These are phyloP conservation scores for Ganaspis sp. DNA, from an alignment of 1,140 invertebrate species.

Conservation along the genomic window DNA sequence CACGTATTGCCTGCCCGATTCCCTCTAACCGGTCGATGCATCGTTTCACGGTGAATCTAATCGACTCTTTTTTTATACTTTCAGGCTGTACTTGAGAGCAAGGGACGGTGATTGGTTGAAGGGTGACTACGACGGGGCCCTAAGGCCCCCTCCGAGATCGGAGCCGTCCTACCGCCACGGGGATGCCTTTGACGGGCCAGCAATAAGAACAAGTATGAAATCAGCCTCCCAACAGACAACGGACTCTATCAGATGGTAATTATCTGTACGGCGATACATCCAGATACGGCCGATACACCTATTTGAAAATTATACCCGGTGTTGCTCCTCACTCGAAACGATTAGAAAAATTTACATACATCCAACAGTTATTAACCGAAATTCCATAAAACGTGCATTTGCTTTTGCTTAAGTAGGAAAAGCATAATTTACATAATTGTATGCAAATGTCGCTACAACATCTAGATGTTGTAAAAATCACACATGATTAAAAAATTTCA, in stretches of 20 bases:
- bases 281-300: constrained; percentile 70
- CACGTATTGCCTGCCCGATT: constrained; percentile 38
- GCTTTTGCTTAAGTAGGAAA: too few species aligned
- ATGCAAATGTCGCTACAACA: too few species aligned
- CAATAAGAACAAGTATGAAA: constrained; percentile 75
- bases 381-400: too few species aligned
- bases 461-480: too few species aligned
- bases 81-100: constrained; percentile 46
- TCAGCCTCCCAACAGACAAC: constrained; percentile 74
- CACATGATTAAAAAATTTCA: too few species aligned
- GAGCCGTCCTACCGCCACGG: constrained; percentile 71
- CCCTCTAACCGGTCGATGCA: constrained; percentile 57
- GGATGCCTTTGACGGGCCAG: constrained; percentile 73
- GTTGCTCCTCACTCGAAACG: constrained; percentile 43
- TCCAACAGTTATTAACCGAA: neutral
- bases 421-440: too few species aligned
- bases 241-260: constrained; percentile 77
- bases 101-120: constrained; percentile 71
- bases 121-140: constrained; percentile 67
- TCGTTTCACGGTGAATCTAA: constrained; percentile 53
- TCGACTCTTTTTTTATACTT: constrained; percentile 54
- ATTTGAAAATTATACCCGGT: constrained; percentile 71
- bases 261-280: constrained; percentile 73
- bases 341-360: neutral
- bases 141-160: constrained; percentile 69